Evolutionary conservation across 2,888 invertebrate genomes (phyloP), one percentile per base, ranked within the genome.

Genomic region (Ochropleura leucogaster): DNA sequence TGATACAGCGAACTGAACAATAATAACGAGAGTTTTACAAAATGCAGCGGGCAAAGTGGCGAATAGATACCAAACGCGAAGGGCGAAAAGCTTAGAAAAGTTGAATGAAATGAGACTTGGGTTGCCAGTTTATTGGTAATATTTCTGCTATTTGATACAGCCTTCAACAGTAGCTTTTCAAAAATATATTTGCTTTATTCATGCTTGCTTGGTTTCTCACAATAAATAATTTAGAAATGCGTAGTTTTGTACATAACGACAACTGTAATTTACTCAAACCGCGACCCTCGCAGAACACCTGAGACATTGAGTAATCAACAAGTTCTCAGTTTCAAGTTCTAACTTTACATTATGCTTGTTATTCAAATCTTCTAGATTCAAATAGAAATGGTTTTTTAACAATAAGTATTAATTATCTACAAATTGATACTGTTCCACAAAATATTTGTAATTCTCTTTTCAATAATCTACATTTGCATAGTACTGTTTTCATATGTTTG

Each of bases 81-180:
- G 77, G 82, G 84, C 86, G 83, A 89, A 87, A 88, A 89, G 90
- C 89, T 88, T 85, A 80, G 79, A 85, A 85, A 88, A 86, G 81
- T 85, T 85, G 83, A 85, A 85, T 83, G 86, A 87, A 80, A 79
- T 83, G 72, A 83, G 64, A 49, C n/a, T 14, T 42, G 79, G 80
- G 86, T 79, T 82, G 72, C 85, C 47, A 69, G 30, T 18, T 18
- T 73, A 49, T 60, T 55, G 0, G 7, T 9, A 49, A 49, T 12
- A 10, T 74, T 99, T 99, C 95, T 99, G 99, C 95, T 99, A 99
- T 12, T 99, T 99, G 94, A 99, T 99, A 96, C 99, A 99, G 93
- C 99, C 99, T 0, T 96, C 40, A 40, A 53, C 99, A 62, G 98
- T 99, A 66, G 99, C 99, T n/a, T 63, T 16, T 3, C n/a, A 4